Evolutionary conservation across 2,888 invertebrate genomes (phyloP), one percentile per base, ranked within the genome.

Genomic region (Dynastes grantii): DNA sequence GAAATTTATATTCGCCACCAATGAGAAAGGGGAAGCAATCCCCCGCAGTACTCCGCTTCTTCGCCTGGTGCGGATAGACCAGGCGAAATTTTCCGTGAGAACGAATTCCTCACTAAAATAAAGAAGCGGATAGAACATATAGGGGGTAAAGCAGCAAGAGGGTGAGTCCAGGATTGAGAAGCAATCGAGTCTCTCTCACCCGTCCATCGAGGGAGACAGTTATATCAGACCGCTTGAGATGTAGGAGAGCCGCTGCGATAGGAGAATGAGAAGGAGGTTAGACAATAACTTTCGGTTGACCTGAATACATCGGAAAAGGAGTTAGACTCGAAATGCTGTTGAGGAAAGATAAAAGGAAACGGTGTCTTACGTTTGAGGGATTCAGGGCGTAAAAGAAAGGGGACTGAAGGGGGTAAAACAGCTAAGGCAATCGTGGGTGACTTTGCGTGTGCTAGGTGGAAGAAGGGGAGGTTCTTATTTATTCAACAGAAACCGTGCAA

Each of bases 201-300:
- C 37, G 40, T 65, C 65, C 40, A 40, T 65, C 65, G 65, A 40
- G 37, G 16, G 65, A 40, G 65, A 65, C 65, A 40, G 73, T 58
- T 73, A 55, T 32, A 37, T 53, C 27, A 9, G 37, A 51, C 53
- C 45, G 45, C 45, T 11, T 11, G 8, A 45, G 8, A 45, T 11
- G 45, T 40, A 2, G 40, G 9, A 40, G 29, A 49, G 13, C 11
- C 6, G 55, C 51, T 51, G 2, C 11, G 8, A 2, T 53, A 11
- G n/a, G 4, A 37, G 32, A 5, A 37, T 37, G 32, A 37, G 32
- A 37, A 37, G 53, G 37, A 32, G 55, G 27, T n/a, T 61, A 40
- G 75, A 61, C 75, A 55, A 75, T 75, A 75, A 45, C 75, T 75
- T 75, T 75, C 75, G 75, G 61, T 63, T 63, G 75, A 61, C 75